phyloP scores from a whole-genome alignment of 2,113 vertebrate genomes.

The Amia ocellicauda region DNA sequence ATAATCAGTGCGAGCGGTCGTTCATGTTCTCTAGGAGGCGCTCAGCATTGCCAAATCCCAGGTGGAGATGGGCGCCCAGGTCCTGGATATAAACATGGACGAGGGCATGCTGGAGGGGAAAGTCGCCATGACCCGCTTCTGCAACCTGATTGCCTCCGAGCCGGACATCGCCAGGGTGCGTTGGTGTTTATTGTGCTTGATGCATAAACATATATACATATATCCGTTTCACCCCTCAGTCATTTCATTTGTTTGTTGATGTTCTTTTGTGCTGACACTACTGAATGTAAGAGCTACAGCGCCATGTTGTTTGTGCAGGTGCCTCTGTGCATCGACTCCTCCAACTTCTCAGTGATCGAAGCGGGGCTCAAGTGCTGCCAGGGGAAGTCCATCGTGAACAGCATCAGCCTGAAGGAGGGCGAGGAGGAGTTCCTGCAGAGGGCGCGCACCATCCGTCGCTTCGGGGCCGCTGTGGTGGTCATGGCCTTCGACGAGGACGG shows the following conservation, averaged over 20 bases:
- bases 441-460: slow-evolving; percentile 77
- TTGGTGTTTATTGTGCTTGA: not conserved
- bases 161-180: slow-evolving; percentile 88
- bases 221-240: too few species aligned
- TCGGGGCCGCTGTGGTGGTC: slow-evolving; percentile 87
- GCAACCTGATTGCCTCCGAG: slow-evolving; percentile 85
- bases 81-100: slow-evolving; percentile 97
- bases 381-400: slow-evolving; percentile 96
- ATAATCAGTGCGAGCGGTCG: too few species aligned
- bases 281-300: too few species aligned
- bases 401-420: slow-evolving; percentile 95
- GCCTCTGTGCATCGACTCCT: slow-evolving; percentile 94
- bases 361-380: slow-evolving; percentile 92
- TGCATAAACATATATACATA: too few species aligned
- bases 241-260: too few species aligned
- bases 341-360: slow-evolving; percentile 91
- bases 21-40: slow-evolving; percentile 71
- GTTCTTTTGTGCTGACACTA: too few species aligned
- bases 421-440: slow-evolving; percentile 83
- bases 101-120: slow-evolving; percentile 93
- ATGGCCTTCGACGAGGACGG: slow-evolving; percentile 97
- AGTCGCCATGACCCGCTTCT: slow-evolving; percentile 85
- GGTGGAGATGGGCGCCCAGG: slow-evolving; percentile 95
- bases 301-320: slow-evolving; percentile 63
- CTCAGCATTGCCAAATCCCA: slow-evolving; percentile 84